Evolutionary conservation across 2,113 vertebrate genomes (phyloP), one percentile per base, ranked within the genome.

Genomic region (Orycteropus afer): DNA sequence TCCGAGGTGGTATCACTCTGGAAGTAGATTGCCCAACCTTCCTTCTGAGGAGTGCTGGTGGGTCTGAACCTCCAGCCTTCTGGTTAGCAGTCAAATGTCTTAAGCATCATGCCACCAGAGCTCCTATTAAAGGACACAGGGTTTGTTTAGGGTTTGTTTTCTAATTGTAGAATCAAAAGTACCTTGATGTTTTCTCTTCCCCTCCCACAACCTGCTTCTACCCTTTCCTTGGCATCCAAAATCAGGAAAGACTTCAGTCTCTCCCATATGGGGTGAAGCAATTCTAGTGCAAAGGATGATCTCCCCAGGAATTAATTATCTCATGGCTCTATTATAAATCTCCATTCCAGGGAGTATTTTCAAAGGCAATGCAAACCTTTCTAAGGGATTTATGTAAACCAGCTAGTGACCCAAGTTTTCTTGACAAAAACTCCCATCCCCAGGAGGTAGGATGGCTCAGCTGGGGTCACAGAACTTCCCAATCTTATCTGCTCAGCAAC

Each of bases 331-430:
- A 13, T 78, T 65, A 63, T 79, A 89, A 95, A 92, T 86, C 79
- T 90, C 47, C 29, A 55, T 10, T 40, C 95, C 65, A 91, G 63
- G 74, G 83, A 96, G 63, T 12, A 32, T 34, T 94, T 96, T 95
- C 93, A 95, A 96, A 96, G 93, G 76, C 61, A 51, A 12, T 32
- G 7, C 47, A 96, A 95, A 91, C 74, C 76, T 89, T 96, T 88
- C 85, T 84, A 47, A 78, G 69, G 93, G 49, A 84, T 94, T 97
- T 87, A 83, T 71, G 55, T 69, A 91, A 93, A 95, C 45, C 76
- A 94, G 76, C 79, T 80, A 91, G 76, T 93, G 92, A 92, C 79
- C 61, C 69, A 88, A 76, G 55, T 17, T 84, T 95, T 96, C 86
- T 81, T 49, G 47, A 96, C 45, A 80, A 93, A 90, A 80, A 67